Evolutionary conservation across 2,113 vertebrate species (phyloP), one percentile per base, ranked within the genome.

Genomic region (Malurus cyaneus): DNA sequence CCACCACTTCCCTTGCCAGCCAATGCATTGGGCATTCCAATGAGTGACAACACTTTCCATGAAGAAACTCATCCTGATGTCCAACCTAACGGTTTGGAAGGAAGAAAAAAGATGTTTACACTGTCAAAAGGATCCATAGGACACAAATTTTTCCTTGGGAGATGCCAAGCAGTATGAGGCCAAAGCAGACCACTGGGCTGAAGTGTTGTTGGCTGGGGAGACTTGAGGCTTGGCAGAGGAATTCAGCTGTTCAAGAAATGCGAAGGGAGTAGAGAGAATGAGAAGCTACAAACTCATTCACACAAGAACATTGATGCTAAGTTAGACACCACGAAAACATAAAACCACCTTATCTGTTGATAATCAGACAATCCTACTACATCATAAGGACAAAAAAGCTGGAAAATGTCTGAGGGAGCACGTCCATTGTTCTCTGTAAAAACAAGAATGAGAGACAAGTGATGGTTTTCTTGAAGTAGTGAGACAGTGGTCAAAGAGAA

Each of bases 21-120:
- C 34, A 36, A 13, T 28, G 9, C 26, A 44, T 12, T 15, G 23
- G 9, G 12, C 21, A 50, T 26, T 62, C 46, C 46, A n/a, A n/a
- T 16, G 23, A 0, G 0, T 42, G 31, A 70, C 14, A 54, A 29
- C 12, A 7, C 4, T 77, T 56, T 42, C 34, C 2, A 2, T 12
- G 6, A 49, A 62, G 41, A 77, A 89, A 76, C 16, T 69, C 34
- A 34, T 69, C 41, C 41, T 36, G 31, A 56, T 62, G 26, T 36
- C 25, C 16, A 62, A 42, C 8, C 20, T 28, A 49, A 73, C 14
- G 16, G 41, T 82, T 81, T 70, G 34, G 28, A 92, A 88, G 29
- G 39, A 93, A 86, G 39, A 86, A 65, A 86, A 86, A 42, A 18
- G 1, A 36, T 46, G 23, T 49, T 20, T 59, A 34, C 42, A n/a